Conservation (phyloP, 1,140 invertebrate genomes). For the Piezodorus guildinii region DNA sequence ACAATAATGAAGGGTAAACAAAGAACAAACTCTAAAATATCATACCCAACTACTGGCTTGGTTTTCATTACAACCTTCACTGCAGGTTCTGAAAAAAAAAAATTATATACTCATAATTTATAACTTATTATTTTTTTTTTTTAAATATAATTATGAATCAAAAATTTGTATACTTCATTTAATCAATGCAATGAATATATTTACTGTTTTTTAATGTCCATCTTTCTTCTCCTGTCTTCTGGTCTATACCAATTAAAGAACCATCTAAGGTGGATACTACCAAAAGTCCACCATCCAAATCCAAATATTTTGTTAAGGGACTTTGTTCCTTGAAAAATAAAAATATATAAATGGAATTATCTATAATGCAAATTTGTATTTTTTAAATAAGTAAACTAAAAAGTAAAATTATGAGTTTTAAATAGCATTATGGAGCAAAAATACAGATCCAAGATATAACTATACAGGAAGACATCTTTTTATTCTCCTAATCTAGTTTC, state of each 20-base stretch:
- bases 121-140: not conserved
- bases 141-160: constrained; percentile 10
- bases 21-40: no score
- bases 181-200: constrained; percentile 1
- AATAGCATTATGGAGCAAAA: no score
- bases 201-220: constrained; percentile 84
- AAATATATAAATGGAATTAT: no score
- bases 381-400: no score
- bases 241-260: constrained; percentile 71
- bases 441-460: no score
- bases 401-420: no score
- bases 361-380: no score
- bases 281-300: constrained; percentile 33
- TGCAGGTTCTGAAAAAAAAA: constrained; percentile 52
- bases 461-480: no score
- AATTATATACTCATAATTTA: constrained; percentile 10
- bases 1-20: no score
- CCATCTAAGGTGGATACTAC: constrained; percentile 87
- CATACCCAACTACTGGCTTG: constrained; percentile 37
- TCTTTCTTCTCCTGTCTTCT: constrained; percentile 64
- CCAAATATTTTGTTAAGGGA: not conserved
- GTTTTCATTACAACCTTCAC: constrained; percentile 54
- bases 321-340: not conserved
- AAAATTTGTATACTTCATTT: constrained; percentile 20
- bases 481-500: no score